Percentiles rank a stretch among this genome's conserved stretches.
Evolutionary conservation across 2,113 vertebrate species (phyloP).

Genomic region (Pollachius pollachius): DNA sequence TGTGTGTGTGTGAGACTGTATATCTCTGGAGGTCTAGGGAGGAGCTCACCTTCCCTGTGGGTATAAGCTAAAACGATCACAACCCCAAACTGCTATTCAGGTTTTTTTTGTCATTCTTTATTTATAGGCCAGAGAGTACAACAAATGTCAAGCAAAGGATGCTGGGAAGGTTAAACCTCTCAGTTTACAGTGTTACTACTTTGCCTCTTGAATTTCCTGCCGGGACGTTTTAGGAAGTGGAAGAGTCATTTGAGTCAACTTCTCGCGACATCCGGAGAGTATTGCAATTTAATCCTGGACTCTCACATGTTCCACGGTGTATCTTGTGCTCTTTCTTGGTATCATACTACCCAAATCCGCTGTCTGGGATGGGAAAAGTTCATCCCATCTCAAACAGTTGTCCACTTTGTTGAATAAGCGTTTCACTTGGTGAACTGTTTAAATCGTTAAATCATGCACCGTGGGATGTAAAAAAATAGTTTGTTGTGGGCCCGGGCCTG

Average conservation of each 20-base stretch:
- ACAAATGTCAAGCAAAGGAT: constrained; percentile 51
- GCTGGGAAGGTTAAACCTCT: constrained; percentile 28
- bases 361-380: too few species aligned
- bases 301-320: too few species aligned
- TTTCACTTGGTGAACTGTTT: constrained; percentile 16
- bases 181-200: too few species aligned
- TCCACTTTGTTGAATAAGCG: constrained; percentile 1
- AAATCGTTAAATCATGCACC: constrained; percentile 11
- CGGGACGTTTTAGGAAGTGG: constrained; percentile 13
- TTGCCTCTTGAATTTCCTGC: too few species aligned
- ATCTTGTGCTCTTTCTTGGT: too few species aligned
- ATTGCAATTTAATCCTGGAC: too few species aligned
- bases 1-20: constrained; percentile 12
- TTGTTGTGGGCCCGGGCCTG: constrained; percentile 15
- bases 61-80: constrained; percentile 25
- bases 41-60: constrained; percentile 50
- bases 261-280: too few species aligned
- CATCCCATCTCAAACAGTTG: too few species aligned
- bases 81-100: constrained; percentile 6
- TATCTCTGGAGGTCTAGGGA: constrained; percentile 43
- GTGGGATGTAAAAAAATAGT: constrained; percentile 42
- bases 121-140: constrained; percentile 42
- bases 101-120: constrained; percentile 38
- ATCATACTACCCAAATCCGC: too few species aligned
- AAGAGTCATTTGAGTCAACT: too few species aligned